Evolutionary conservation across 2,888 invertebrate species (phyloP), one percentile per base, ranked within the genome.

Genomic region (Aphodius granarius): DNA sequence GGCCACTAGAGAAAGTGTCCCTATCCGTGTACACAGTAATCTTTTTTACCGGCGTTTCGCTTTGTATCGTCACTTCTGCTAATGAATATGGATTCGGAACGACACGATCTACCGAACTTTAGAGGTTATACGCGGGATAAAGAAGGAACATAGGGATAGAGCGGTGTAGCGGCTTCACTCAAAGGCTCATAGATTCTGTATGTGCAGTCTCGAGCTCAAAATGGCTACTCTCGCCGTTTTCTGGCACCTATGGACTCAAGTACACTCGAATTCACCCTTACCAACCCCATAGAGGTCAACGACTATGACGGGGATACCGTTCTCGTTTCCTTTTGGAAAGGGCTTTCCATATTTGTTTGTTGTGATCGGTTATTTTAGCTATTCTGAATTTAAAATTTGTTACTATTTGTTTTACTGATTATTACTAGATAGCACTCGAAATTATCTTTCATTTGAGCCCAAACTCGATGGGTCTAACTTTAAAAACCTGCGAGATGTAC

Each of bases 171-270:
- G 43, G 43, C 43, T 9, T 3, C 9, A 13, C 43, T 43, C 43
- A 43, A 43, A 43, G 43, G 43, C 9, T 43, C 13, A 9, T 43
- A 43, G 43, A 43, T 43, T 43, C 43, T 43, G 19, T 15, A 18
- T 21, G 66, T 66, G n/a, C 21, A 18, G 21, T 66, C 66, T 66
- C 16, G 17, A 66, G 16, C 19, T 79, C 80, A 80, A 80, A 78
- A 79, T 80, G 80, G 80, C 80, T 77, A 80, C 80, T 79, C 78
- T 76, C 75, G 75, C 75, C 78, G 80, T 79, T 79, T 80, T 79
- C 80, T 78, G 79, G 78, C 80, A 80, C 80, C 80, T 80, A 78
- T 75, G 77, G 75, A 71, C 18, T 63, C 71, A 73, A 43, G 43
- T 13, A 43, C 43, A 43, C 43, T 43, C 43, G 43, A 43, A 13